Evolutionary conservation across 2,888 invertebrate genomes (phyloP), one percentile per base, ranked within the genome.

Genomic region (Corythucha ciliata): DNA sequence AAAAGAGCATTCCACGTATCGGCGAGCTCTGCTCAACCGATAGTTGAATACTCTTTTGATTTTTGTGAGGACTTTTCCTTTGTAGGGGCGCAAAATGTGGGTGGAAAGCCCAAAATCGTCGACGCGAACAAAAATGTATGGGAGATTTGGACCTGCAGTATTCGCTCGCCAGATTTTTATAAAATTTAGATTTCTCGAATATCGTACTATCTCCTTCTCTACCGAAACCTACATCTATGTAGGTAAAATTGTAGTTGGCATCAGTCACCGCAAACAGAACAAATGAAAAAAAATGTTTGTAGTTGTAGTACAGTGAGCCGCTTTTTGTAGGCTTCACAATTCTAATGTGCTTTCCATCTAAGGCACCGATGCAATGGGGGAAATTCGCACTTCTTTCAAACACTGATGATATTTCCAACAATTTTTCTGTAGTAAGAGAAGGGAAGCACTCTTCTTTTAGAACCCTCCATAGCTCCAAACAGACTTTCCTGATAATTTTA

Each of bases 321-420:
- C 59, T 54, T 34, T 51, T 41, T 32, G 57, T 56, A 33, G 63
- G 60, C 46, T 58, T 54, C 48, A 58, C 49, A 53, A 63, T 62
- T 33, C 44, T 53, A 24, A 63, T 53, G 58, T 62, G 63, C 53
- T 63, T 64, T 20, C 63, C 60, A 51, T 62, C 63, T 24, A 63
- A 44, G 45, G 61, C 42, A 20, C 59, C 48, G 55, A 25, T 54
- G 48, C 44, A 55, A 59, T 52, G 58, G 49, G 46, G 58, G 56
- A 62, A 63, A 51, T 62, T 57, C 60, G 62, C 62, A 49, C 12
- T 16, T 22, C 18, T 44, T 34, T 58, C 45, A 27, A 59, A 59
- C 33, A 8, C 44, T 50, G 44, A 21, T 21, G 55, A 48, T 42
- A 57, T 42, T 14, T 42, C 36, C 5, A 52, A n/a, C 57, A 58